Conservation (phyloP, 1,140 invertebrate genomes). For the Drosophila bipectinata region DNA sequence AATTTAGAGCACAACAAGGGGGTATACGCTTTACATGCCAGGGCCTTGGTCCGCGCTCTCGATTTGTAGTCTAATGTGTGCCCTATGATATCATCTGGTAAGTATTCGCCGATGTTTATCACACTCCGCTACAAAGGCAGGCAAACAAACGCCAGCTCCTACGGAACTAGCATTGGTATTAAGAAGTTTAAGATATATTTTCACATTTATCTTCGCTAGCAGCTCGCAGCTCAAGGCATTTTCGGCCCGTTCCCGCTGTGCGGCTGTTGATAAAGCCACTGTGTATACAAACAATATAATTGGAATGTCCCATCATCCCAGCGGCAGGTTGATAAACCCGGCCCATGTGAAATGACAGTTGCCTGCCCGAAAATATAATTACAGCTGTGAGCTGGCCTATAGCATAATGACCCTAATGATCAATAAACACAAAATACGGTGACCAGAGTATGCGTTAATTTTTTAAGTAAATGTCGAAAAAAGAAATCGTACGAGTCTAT, state of each 20-base stretch:
- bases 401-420: slow-evolving; percentile 74
- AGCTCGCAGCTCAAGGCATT: slow-evolving; percentile 53
- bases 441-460: slow-evolving; percentile 65
- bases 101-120: slow-evolving; percentile 67
- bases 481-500: slow-evolving; percentile 42
- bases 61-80: slow-evolving; percentile 20
- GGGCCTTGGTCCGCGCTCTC: neutral
- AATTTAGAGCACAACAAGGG: slow-evolving; percentile 42
- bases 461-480: slow-evolving; percentile 69
- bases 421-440: slow-evolving; percentile 60
- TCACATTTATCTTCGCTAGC: slow-evolving; percentile 58
- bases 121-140: slow-evolving; percentile 25
- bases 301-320: slow-evolving; percentile 4
- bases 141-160: slow-evolving; percentile 5
- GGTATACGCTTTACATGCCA: neutral
- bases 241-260: slow-evolving; percentile 33
- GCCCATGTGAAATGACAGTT: slow-evolving; percentile 71
- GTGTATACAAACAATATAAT: slow-evolving; percentile 50
- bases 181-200: slow-evolving; percentile 21
- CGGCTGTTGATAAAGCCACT: slow-evolving; percentile 63
- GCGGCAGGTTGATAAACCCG: slow-evolving; percentile 69
- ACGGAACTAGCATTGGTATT: slow-evolving; percentile 44
- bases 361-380: slow-evolving; percentile 39
- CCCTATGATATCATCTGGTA: slow-evolving; percentile 73
- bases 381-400: slow-evolving; percentile 15